Evolutionary conservation across 2,113 vertebrate genomes (phyloP).

Genomic region (Archilochus colubris): DNA sequence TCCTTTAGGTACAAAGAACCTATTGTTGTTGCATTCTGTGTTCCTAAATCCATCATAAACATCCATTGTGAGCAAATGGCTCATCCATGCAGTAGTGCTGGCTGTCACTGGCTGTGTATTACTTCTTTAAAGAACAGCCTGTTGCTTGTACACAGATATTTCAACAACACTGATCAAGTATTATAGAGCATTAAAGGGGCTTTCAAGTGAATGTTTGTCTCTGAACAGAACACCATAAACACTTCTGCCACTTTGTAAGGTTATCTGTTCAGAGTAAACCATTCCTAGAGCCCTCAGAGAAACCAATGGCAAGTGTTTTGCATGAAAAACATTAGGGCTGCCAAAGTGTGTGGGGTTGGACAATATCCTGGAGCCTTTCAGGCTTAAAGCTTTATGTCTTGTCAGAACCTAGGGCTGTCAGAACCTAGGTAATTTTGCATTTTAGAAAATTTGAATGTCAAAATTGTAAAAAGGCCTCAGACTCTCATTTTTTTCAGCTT

Average conservation of each 20-base stretch:
- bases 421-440: neutral
- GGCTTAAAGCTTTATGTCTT: neutral
- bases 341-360: neutral
- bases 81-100: neutral
- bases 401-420: neutral
- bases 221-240: neutral
- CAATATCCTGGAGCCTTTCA: neutral
- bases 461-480: neutral
- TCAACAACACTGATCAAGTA: neutral
- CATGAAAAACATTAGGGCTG: neutral
- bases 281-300: neutral
- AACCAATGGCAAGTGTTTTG: neutral
- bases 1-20: slow-evolving; percentile 7
- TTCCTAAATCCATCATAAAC: slow-evolving; percentile 8
- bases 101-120: neutral
- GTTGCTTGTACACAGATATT: neutral
- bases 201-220: neutral
- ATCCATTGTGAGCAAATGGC: neutral
- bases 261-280: neutral
- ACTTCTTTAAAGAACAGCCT: neutral
- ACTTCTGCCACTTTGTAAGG: neutral
- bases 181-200: neutral
- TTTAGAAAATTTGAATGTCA: neutral
- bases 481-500: neutral
- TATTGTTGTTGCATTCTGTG: neutral